Percentiles rank a stretch among this genome's conserved stretches.
These are phyloP conservation scores for Pica pica DNA, from an alignment of 2,113 vertebrate genomes.

Conservation along the genomic window DNA sequence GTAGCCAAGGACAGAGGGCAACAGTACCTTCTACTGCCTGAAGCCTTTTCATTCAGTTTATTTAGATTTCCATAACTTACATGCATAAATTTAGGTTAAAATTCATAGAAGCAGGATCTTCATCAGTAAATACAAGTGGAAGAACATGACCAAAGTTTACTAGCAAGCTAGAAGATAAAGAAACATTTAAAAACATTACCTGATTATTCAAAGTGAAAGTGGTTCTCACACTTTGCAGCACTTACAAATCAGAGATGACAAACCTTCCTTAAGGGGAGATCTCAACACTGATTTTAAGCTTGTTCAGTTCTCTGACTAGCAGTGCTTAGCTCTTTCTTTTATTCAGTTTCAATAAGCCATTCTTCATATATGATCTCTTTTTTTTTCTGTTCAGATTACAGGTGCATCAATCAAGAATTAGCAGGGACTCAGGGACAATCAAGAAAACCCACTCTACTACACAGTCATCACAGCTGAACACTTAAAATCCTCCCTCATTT, in stretches of 20 bases:
- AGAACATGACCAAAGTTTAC: neutral
- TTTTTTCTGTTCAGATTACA: neutral
- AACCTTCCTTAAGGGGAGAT: neutral
- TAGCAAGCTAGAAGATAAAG: neutral
- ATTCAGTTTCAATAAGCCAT: neutral
- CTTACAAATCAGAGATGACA: neutral
- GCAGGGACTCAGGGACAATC: neutral
- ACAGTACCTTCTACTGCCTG: neutral
- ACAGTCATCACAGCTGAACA: neutral
- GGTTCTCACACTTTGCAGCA: neutral
- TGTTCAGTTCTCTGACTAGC: neutral
- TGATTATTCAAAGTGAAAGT: neutral
- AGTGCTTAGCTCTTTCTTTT: neutral
- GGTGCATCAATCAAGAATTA: neutral
- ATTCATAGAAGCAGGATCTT: neutral
- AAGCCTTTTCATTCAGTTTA: neutral
- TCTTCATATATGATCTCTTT: neutral
- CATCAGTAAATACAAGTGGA: accelerated
- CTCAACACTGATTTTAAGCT: neutral
- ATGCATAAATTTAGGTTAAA: neutral
- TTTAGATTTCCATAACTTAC: neutral
- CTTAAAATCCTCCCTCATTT: neutral
- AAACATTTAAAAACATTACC: neutral
- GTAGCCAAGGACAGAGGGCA: neutral
- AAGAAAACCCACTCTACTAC: neutral